Evolutionary conservation across 2,113 vertebrate genomes (phyloP), one percentile per base, ranked within the genome.

Genomic region (Myrmophylax atrothorax): DNA sequence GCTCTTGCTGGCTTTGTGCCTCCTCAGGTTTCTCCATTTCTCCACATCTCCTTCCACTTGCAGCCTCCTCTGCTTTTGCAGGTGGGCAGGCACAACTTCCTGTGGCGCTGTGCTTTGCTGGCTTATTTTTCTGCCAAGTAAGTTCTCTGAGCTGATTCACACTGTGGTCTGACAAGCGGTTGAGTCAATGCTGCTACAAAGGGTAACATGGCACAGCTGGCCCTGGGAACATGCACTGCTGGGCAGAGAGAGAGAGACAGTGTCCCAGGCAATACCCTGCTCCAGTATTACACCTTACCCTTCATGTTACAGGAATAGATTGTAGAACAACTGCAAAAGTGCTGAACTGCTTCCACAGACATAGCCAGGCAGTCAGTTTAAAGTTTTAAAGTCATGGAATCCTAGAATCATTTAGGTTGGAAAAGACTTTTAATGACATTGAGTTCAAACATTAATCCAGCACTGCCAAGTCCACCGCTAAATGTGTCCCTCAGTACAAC

Each of bases 221-320:
- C 37, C 53, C 29, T 47, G 17, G 26, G 52, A 62, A 6, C 12
- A 1, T 2, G 24, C 35, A 17, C 28, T 37, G 56, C 60, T 55
- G 70, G 69, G 66, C 42, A 92, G 56, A 46, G 26, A 40, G 58
- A 40, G 58, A 67, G 18, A 12, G 29, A 10, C 50, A 7, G 0
- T 60, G 70, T 20, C 44, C 72, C 4, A 10, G 33, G 24, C 38
- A 52, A 4, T 28, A 47, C 12, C 55, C 37, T 1, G 4, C 59
- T 38, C 44, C 35, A 13, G 18, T 5, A 2, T 18, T 52, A 46
- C 31, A 58, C 42, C 33, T 23, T 8, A 12, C 17, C 5, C 29
- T 50, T 31, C 1, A 0, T 7, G 9, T 37, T 37, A 29, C 4
- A 4, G 33, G 15, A 78, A 25, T 2, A 3, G 4, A 2, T 9